These are phyloP conservation scores for Chrysemys picta DNA, from an alignment of 2,113 vertebrate genomes.

Conservation along the genomic window DNA sequence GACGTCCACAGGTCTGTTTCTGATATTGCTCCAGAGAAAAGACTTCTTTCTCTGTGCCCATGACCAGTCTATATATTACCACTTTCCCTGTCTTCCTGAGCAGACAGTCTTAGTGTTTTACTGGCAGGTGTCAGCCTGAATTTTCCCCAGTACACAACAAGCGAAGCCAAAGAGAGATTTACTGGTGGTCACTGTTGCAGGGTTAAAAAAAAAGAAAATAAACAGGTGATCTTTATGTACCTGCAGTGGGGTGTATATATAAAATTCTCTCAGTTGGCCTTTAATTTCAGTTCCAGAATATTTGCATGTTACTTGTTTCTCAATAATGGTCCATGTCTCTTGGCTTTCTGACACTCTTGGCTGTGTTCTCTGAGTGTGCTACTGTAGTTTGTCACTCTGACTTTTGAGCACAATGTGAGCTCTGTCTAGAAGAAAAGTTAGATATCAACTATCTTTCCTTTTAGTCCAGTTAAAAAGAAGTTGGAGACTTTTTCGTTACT, in stretches of 20 bases:
- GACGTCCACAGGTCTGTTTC: background rate
- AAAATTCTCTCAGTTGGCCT: background rate
- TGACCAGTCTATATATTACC: background rate
- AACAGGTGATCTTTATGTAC: background rate
- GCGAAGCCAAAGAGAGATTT: background rate
- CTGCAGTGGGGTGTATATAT: background rate
- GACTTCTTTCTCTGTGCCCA: background rate
- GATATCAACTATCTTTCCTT: background rate
- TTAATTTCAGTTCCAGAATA: background rate
- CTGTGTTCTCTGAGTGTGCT: background rate
- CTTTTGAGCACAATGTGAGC: background rate
- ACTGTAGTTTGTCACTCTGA: background rate
- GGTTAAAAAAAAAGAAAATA: background rate
- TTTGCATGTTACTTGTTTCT: background rate
- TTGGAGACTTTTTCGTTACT: background rate
- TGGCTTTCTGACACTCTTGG: background rate
- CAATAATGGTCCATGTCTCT: background rate
- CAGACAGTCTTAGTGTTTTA: background rate
- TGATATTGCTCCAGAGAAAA: background rate
- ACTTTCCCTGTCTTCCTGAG: background rate
- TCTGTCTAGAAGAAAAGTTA: constrained; percentile 5
- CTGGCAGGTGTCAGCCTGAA: background rate
- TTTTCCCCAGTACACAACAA: background rate
- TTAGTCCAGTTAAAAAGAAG: background rate
- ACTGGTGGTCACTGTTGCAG: background rate